Evolutionary conservation across 2,797 vertebrate genomes (phyloP), one percentile per base, ranked within the genome.

Genomic region (Masticophis lateralis): DNA sequence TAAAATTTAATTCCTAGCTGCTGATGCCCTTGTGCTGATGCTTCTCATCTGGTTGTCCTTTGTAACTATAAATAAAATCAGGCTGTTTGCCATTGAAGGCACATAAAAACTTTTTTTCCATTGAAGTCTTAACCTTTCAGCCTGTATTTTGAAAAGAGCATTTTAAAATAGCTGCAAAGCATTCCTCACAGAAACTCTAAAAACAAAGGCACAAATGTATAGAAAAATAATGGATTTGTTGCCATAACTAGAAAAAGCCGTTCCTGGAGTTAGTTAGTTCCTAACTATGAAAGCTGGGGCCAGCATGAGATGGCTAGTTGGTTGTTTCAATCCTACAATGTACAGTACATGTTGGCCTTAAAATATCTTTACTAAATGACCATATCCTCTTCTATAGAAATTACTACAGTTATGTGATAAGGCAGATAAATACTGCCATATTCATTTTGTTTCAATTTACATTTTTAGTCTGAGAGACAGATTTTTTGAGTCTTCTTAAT

Each of bases 11-110:
- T 43, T 93, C 95, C 28, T 37, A 88, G 59, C 57, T 22, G 93
- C 93, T 93, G 59, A 37, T 91, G 88, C 69, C 7, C 56, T 94
- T 93, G 83, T 0, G 20, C 74, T 95, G 94, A 97, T 9, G 3
- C 53, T 53, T 95, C 92, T 95, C 95, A 96, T 97, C 93, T 97
- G 96, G 43, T 94, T 95, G 51, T 56, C 9, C 53, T 92, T 87
- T 9, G 20, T 16, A 53, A 91, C n/a, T 90, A 91, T 95, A 94
- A 92, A 56, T 43, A 88, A 92, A 86, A 94, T 90, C 94, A 92
- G 12, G 6, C 0, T 79, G 0, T 13, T 61, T 95, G 91, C 90
- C 53, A 32, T 60, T 90, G 47, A 74, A 93, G 86, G 94, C 93
- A 92, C 8, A 79, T 22, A 92, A 79, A 16, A n/a, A 86, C 22